phyloP scores from a whole-genome alignment of 2,797 vertebrate species.

The Acridotheres tristis region DNA sequence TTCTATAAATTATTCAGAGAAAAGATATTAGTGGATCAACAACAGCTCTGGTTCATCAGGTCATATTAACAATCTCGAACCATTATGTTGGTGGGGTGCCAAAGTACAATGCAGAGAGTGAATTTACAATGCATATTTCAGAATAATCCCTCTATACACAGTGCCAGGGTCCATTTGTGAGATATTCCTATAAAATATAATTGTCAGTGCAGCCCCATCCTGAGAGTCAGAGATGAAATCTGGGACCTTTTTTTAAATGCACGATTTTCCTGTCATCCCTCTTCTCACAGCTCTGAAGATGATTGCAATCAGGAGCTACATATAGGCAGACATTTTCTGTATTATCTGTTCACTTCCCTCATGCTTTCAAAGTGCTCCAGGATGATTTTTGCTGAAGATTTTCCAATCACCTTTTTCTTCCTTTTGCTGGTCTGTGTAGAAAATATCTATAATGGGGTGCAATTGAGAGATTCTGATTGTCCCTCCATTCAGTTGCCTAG shows the following conservation, averaged over 20 bases:
- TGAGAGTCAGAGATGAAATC: not conserved
- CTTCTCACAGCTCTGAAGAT: not conserved
- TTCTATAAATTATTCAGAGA: slow-evolving; percentile 26
- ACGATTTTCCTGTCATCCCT: not conserved
- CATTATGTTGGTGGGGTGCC: not conserved
- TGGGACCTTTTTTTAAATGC: not conserved
- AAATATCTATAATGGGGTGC: slow-evolving; percentile 53
- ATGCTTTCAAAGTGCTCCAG: slow-evolving; percentile 22
- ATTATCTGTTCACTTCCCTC: not conserved
- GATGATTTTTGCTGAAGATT: slow-evolving; percentile 27
- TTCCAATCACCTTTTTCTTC: slow-evolving; percentile 29
- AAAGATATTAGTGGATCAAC: slow-evolving; percentile 17
- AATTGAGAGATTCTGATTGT: slow-evolving; percentile 65
- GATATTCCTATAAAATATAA: not conserved
- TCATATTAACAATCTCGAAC: slow-evolving; percentile 10
- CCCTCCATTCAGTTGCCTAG: slow-evolving; percentile 73
- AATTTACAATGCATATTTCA: slow-evolving; percentile 12
- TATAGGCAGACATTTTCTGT: not conserved
- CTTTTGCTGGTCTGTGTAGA: slow-evolving; percentile 47
- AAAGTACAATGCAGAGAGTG: not conserved
- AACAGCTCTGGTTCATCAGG: slow-evolving; percentile 6
- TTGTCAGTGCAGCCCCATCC: not conserved
- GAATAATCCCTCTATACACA: not conserved
- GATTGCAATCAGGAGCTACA: slow-evolving; percentile 35
- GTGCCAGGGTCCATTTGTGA: not conserved